Base-by-base conservation (phyloP, 2,888 invertebrate species). In the Marronus borbonicus region DNA sequence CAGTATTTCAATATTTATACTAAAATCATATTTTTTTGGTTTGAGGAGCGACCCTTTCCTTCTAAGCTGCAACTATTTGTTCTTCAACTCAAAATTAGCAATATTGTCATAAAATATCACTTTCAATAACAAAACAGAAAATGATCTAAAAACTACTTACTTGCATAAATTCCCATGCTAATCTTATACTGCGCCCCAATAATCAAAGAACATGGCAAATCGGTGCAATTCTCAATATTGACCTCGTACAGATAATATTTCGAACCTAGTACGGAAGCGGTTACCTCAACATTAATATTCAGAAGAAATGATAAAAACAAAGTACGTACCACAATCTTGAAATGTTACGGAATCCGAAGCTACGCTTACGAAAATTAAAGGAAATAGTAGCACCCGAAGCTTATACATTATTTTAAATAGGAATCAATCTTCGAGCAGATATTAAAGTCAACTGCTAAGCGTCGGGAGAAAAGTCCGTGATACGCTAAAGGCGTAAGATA, bases 321-420 rank as follows among this genome's bases (percentile, higher is more conserved):
- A 75, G 12, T 17, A 79, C 81, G 79, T 79, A 82, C 82, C 82
- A 79, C 82, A 82, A 70, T 82, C 81, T 52, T 78, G 78, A 75
- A 81, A 82, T 12, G 78, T 78, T 10, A 82, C 80, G 17, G 80
- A 55, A 55, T 68, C 80, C 12, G 78, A 60, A 14, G 55, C 24
- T 8, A 70, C 79, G 20, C 49, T 39, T 24, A 44, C 44, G 39
- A 69, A 50, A 55, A 72, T 58, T 58, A 77, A 62, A 50, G 69
- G 52, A 17, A 80, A 39, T 49, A 76, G n/a, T 10, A 64, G 62
- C 14, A 55, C 55, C 28, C 7, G n/a, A 60, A 70, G 62, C 44
- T 66, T 76, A 17, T 36, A 36, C 76, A 76, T 76, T 20, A 10
- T 76, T 28, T 52, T 1, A 39, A 20, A 28, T 10, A 8, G 10